These are phyloP conservation scores for Phataginus tetradactyla DNA, from an alignment of 2,797 vertebrate species.

Conservation along the genomic window DNA sequence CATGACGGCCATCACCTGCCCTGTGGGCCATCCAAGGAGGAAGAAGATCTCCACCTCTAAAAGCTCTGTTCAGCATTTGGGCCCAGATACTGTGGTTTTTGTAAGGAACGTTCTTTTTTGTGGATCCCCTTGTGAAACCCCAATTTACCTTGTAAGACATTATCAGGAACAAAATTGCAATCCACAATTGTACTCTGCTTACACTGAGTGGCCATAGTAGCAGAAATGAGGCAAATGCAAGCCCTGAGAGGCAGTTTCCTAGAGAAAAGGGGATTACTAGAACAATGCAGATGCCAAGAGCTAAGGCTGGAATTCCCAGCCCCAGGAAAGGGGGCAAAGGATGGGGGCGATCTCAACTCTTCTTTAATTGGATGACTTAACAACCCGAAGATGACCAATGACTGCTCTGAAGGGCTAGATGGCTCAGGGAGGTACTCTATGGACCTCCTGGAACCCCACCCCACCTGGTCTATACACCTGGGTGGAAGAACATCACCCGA, in stretches of 20 bases:
- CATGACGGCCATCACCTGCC: too few relatives aligned
- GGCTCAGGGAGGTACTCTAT: background rate
- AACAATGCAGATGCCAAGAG: background rate
- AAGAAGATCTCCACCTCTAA: background rate
- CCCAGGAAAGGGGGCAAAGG: background rate
- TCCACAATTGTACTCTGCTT: background rate
- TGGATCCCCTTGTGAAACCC: background rate
- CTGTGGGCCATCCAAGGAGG: background rate
- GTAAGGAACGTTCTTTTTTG: background rate
- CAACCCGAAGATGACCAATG: background rate
- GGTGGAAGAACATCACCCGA: background rate
- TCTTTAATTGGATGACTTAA: background rate
- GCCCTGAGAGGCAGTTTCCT: background rate
- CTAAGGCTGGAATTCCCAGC: background rate
- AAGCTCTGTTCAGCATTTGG: background rate
- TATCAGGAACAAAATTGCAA: background rate
- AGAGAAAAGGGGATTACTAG: background rate
- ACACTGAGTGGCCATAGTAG: background rate
- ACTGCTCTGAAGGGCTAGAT: background rate
- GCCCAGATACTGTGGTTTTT: background rate
- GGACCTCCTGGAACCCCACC: background rate
- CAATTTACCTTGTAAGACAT: background rate
- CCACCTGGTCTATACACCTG: background rate
- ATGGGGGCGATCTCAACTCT: too few relatives aligned
- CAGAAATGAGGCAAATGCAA: background rate